Evolutionary conservation across 1,140 invertebrate species (phyloP).

Genomic region (Triops cancriformis): DNA sequence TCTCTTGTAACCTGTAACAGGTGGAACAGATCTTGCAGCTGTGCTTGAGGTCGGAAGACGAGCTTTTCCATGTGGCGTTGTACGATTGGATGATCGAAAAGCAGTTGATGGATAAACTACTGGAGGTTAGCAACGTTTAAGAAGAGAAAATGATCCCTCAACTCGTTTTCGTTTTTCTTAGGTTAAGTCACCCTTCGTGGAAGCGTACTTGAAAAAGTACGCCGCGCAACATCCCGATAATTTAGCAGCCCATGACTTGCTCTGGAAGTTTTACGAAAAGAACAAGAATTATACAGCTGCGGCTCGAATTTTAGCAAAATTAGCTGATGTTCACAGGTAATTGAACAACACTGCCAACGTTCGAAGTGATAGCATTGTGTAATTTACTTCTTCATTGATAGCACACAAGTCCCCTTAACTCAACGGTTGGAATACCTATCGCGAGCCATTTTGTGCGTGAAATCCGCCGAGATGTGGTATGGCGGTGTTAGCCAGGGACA

Average conservation of each 20-base stretch:
- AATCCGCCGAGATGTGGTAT: slow-evolving; percentile 69
- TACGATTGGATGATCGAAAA: slow-evolving; percentile 89
- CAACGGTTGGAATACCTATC: slow-evolving; percentile 83
- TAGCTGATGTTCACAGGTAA: slow-evolving; percentile 74
- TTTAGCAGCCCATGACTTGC: slow-evolving; percentile 63
- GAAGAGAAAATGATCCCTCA: background rate
- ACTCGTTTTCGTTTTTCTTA: background rate
- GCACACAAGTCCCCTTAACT: slow-evolving; percentile 41
- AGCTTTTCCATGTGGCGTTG: slow-evolving; percentile 77
- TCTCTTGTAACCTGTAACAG: slow-evolving; percentile 24
- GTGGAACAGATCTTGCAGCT: slow-evolving; percentile 42
- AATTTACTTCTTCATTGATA: slow-evolving; percentile 31
- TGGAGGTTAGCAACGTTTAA: slow-evolving; percentile 50
- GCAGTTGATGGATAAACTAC: slow-evolving; percentile 62
- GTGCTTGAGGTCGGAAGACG: slow-evolving; percentile 55
- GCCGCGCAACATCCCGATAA: slow-evolving; percentile 41
- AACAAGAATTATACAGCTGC: slow-evolving; percentile 83
- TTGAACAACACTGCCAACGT: slow-evolving; percentile 28
- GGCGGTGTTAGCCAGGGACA: slow-evolving; percentile 57
- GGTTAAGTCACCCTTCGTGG: slow-evolving; percentile 60
- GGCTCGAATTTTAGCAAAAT: slow-evolving; percentile 77
- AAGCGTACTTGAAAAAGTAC: slow-evolving; percentile 63
- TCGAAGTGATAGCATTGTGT: slow-evolving; percentile 22
- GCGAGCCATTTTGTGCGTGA: slow-evolving; percentile 88
- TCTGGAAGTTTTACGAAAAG: slow-evolving; percentile 95